These are phyloP conservation scores for Tringa solitaria DNA, from an alignment of 2,113 vertebrate genomes.

Conservation along the genomic window DNA sequence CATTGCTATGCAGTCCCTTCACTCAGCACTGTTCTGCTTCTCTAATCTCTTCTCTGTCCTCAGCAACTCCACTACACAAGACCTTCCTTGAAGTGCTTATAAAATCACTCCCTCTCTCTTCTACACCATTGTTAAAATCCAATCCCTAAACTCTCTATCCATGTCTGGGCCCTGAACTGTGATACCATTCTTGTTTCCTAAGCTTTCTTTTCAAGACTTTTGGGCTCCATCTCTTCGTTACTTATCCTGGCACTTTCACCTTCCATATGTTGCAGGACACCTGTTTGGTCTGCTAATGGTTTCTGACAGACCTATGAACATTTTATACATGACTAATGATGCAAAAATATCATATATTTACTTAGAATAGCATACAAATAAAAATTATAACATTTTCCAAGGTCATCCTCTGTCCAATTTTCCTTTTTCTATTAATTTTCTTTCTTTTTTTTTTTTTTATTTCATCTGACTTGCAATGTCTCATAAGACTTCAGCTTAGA, in stretches of 20 bases:
- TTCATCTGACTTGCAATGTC: not conserved
- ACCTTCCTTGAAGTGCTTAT: not conserved
- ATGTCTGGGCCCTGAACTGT: not conserved
- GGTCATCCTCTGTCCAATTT: not conserved
- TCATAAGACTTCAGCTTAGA: not conserved
- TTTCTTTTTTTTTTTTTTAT: not conserved
- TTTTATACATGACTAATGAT: not conserved
- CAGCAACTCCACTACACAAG: not conserved
- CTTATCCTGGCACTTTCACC: not conserved
- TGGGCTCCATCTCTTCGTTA: not conserved
- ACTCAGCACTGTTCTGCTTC: not conserved
- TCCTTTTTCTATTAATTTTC: not conserved
- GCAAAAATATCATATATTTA: not conserved
- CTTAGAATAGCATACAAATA: not conserved
- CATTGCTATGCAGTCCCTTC: not conserved
- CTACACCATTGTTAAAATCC: not conserved
- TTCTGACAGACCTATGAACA: not conserved
- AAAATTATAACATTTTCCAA: not conserved
- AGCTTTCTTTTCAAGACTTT: not conserved
- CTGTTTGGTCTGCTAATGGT: not conserved
- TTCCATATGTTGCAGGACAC: not conserved
- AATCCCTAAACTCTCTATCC: not conserved
- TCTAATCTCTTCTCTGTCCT: not conserved
- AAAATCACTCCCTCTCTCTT: not conserved
- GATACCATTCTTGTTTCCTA: not conserved